Evolutionary conservation across 1,140 invertebrate species (phyloP).

Genomic region (Drosophila pectinifera): DNA sequence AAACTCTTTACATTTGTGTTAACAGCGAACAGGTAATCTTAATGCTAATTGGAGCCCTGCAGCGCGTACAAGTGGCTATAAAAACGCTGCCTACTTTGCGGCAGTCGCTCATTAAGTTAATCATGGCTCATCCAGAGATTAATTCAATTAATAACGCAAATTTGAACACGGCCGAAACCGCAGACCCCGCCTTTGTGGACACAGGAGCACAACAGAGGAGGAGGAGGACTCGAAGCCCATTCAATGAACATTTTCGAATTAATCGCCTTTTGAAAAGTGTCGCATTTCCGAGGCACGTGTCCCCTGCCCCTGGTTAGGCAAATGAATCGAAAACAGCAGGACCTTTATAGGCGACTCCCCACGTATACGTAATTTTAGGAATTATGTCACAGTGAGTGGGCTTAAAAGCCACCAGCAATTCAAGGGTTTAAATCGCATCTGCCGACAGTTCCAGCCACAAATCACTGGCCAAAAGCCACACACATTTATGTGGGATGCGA

Average conservation of each 20-base stretch:
- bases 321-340: constrained; percentile 55
- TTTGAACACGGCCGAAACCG: constrained; percentile 13
- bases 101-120: constrained; percentile 6
- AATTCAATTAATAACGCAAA: constrained; percentile 56
- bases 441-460: constrained; percentile 8
- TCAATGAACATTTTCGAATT: constrained; percentile 66
- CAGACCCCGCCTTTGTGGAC: constrained; percentile 40
- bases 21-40: neutral
- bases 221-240: neutral
- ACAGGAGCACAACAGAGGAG: constrained; percentile 5
- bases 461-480: constrained; percentile 14
- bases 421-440: constrained; percentile 20
- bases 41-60: no score
- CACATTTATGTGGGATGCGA: constrained; percentile 3
- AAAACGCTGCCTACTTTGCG: constrained; percentile 45
- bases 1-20: neutral
- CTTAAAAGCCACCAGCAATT: neutral
- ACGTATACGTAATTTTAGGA: neutral
- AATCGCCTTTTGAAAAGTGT: constrained; percentile 61
- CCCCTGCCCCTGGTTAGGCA: constrained; percentile 45
- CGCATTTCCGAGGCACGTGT: constrained; percentile 54
- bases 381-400: constrained; percentile 48
- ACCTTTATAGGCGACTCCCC: constrained; percentile 34
- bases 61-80: neutral
- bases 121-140: constrained; percentile 9